phyloP scores from a whole-genome alignment of 1,140 invertebrate species.

The Alviniconcha marisindica region DNA sequence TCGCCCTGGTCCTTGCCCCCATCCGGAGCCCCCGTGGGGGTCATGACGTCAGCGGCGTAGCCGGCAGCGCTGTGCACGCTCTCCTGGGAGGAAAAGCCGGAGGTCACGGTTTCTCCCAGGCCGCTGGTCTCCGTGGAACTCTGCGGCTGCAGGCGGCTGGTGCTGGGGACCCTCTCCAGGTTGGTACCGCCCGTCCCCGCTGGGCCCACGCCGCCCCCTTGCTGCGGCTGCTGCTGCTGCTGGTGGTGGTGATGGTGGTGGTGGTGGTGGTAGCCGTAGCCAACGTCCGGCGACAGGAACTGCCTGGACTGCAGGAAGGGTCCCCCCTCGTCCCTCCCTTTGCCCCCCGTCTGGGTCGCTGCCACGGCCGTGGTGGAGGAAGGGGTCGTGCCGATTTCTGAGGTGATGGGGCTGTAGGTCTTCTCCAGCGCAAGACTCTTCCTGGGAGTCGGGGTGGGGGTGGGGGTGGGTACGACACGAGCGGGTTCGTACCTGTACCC shows the following conservation, averaged over 20 bases:
- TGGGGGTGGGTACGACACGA: too few species aligned
- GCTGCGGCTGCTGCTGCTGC: background rate
- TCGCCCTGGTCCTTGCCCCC: background rate
- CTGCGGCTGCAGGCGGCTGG: slow-evolving; percentile 64
- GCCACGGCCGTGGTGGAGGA: background rate
- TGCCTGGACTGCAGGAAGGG: background rate
- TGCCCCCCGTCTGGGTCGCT: background rate
- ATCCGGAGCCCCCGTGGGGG: background rate
- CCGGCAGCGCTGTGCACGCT: slow-evolving; percentile 59
- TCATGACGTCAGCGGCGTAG: background rate
- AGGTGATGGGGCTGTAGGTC: background rate
- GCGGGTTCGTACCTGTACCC: background rate
- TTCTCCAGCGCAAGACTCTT: background rate
- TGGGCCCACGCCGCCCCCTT: background rate
- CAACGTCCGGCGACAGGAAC: slow-evolving; percentile 37
- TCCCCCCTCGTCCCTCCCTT: background rate
- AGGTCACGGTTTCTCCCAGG: slow-evolving; percentile 69
- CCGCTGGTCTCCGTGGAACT: slow-evolving; percentile 73
- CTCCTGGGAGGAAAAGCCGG: slow-evolving; percentile 69
- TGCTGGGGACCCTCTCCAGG: slow-evolving; percentile 57
- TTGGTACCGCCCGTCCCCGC: background rate
- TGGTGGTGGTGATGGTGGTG: slow-evolving; percentile 24
- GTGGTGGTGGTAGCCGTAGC: background rate
- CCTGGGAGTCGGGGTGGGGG: background rate
- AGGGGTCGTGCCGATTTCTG: slow-evolving; percentile 4